Evolutionary conservation across 1,140 invertebrate genomes (phyloP).

Genomic region (Episyrphus balteatus): DNA sequence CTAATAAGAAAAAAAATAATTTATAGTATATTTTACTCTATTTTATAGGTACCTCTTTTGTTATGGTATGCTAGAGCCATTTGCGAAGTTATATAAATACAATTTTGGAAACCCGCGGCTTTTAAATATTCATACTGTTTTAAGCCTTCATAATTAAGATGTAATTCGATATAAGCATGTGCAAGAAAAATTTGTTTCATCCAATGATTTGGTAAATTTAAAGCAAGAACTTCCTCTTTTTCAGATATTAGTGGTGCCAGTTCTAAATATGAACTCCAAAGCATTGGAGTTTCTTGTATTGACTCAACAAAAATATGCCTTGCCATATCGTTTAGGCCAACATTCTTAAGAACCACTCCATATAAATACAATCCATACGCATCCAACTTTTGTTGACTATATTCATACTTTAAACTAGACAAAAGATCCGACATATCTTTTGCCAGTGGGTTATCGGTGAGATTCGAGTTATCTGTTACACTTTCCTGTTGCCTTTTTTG

Average conservation of each 20-base stretch:
- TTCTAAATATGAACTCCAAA: conserved; percentile 92
- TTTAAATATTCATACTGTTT: conserved; percentile 68
- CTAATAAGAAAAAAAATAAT: conserved; percentile 42
- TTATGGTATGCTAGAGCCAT: conserved; percentile 89
- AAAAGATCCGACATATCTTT: conserved; percentile 45
- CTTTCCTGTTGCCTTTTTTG: conserved; percentile 83
- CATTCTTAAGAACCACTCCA: conserved; percentile 80
- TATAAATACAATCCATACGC: conserved; percentile 84
- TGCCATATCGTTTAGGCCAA: conserved; percentile 65
- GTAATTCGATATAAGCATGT: conserved; percentile 81
- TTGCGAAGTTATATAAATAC: conserved; percentile 83
- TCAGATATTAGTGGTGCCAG: conserved; percentile 76
- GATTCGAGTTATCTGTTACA: conserved; percentile 62
- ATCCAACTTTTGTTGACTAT: conserved; percentile 58
- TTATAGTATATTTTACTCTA: neutral
- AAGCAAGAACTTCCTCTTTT: conserved; percentile 53
- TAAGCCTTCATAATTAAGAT: conserved; percentile 81
- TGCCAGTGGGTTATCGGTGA: conserved; percentile 51
- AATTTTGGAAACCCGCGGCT: conserved; percentile 70
- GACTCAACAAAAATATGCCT: conserved; percentile 68
- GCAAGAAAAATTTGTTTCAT: conserved; percentile 89
- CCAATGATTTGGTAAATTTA: conserved; percentile 81
- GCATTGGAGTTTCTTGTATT: conserved; percentile 63
- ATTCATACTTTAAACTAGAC: conserved; percentile 44
- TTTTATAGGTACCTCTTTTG: conserved; percentile 56